phyloP scores from a whole-genome alignment of 2,797 vertebrate species.

The Poeciliopsis presidionis region DNA sequence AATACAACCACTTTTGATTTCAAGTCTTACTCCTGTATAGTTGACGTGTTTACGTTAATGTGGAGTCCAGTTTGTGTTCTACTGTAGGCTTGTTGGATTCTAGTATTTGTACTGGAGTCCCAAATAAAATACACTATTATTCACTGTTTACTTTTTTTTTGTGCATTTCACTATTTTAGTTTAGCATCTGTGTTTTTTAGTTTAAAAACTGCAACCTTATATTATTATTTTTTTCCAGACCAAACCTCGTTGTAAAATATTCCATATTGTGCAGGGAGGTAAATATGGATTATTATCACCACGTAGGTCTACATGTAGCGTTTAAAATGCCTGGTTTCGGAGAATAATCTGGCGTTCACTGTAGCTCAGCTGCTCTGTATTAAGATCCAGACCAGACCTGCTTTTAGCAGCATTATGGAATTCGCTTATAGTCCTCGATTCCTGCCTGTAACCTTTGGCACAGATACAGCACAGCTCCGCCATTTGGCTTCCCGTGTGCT shows the following conservation, averaged over 20 bases:
- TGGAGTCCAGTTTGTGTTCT: not conserved
- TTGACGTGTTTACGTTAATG: not conserved
- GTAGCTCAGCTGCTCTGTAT: not conserved
- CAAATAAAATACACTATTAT: not conserved
- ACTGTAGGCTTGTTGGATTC: not conserved
- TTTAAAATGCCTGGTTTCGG: not conserved
- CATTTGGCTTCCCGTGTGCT: slow-evolving; percentile 45
- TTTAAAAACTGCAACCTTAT: not conserved
- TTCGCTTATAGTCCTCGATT: slow-evolving; percentile 39
- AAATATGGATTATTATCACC: not conserved
- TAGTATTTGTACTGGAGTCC: not conserved
- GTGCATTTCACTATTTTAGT: not conserved
- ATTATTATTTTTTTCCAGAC: not conserved
- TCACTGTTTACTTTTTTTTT: not conserved
- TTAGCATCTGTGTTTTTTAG: not conserved
- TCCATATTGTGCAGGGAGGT: not conserved
- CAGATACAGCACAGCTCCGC: slow-evolving; percentile 64
- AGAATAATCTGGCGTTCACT: not conserved
- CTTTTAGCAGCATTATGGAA: slow-evolving; percentile 34
- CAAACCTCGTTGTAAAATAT: not conserved
- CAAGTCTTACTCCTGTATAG: not conserved
- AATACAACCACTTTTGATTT: not conserved
- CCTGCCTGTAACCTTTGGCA: slow-evolving; percentile 74
- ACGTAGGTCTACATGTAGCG: not conserved
- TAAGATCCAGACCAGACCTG: slow-evolving; percentile 25